These are phyloP conservation scores for Monodelphis domestica DNA, from an alignment of 2,797 vertebrate genomes.

Conservation along the genomic window DNA sequence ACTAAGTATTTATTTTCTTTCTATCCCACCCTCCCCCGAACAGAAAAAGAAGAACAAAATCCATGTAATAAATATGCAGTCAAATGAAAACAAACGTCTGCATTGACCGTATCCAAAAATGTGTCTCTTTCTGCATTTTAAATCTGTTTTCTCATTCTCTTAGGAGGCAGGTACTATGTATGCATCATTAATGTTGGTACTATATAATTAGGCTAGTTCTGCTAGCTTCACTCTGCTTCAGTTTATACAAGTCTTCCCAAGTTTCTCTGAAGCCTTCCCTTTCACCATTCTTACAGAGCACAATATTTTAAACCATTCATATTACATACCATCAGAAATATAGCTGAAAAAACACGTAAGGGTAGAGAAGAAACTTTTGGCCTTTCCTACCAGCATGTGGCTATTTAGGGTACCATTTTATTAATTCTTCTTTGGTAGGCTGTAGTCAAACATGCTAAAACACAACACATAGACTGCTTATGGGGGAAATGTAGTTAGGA, in stretches of 20 bases:
- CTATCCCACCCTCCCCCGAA: no score
- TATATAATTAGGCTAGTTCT: background rate
- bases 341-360: background rate
- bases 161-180: background rate
- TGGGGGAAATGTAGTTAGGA: background rate
- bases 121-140: background rate
- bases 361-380: background rate
- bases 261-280: background rate
- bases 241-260: background rate
- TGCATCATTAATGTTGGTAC: background rate
- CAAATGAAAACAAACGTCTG: background rate
- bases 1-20: no score
- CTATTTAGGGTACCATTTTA: background rate
- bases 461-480: background rate
- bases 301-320: background rate
- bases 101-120: background rate
- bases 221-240: background rate
- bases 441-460: background rate
- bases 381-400: background rate
- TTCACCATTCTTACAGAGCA: background rate
- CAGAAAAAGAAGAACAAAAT: no score
- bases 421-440: background rate
- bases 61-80: background rate
- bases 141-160: background rate
- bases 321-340: background rate